Conservation (phyloP, 2,797 vertebrate species). For the Saguinus oedipus region DNA sequence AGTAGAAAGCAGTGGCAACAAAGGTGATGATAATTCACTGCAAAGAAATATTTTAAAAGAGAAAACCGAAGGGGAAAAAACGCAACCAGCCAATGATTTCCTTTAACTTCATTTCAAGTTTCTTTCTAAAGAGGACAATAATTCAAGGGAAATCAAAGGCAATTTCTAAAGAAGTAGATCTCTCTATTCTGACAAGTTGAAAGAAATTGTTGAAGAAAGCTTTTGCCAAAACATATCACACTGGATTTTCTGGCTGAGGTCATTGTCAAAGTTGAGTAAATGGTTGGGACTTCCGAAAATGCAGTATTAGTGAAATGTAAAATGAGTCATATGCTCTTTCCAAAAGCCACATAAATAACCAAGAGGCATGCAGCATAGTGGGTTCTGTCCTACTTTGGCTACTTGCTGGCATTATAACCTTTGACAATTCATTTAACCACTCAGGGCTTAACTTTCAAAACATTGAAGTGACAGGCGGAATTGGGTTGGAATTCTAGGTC, state of each 20-base stretch:
- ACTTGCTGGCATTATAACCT: background rate
- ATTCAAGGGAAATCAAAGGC: background rate
- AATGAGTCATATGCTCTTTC: background rate
- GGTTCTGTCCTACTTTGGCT: constrained; percentile 45
- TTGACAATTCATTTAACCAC: background rate
- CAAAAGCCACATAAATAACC: background rate
- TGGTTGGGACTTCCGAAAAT: constrained; percentile 37
- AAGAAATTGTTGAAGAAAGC: background rate
- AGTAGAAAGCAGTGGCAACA: background rate
- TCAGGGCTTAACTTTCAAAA: constrained; percentile 6
- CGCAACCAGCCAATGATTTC: accelerated
- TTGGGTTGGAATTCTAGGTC: background rate
- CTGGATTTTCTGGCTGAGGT: background rate
- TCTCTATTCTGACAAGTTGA: constrained; percentile 1
- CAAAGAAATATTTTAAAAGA: background rate
- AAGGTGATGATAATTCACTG: background rate
- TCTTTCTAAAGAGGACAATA: background rate
- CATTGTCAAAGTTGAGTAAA: background rate
- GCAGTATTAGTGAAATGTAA: background rate
- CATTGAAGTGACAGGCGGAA: background rate
- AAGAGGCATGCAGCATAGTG: background rate
- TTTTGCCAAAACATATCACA: background rate
- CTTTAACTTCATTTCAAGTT: background rate
- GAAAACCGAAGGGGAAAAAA: background rate
- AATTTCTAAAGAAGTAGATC: background rate